phyloP scores from a whole-genome alignment of 2,797 vertebrate species.

The Bovichtus diacanthus region DNA sequence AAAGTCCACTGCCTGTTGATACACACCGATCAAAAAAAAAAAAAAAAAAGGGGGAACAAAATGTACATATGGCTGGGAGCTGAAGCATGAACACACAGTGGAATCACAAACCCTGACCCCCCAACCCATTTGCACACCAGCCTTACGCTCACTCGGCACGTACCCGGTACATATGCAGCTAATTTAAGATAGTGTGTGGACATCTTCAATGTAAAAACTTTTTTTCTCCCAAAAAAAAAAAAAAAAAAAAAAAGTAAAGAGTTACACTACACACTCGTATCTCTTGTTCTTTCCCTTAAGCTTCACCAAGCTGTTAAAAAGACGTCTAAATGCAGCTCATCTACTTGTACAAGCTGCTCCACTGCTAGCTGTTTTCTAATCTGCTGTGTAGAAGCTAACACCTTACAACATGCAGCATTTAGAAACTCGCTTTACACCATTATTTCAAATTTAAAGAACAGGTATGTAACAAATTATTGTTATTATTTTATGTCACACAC shows the following conservation, averaged over 20 bases:
- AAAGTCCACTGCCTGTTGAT: conserved; percentile 73
- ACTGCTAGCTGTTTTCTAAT: conserved; percentile 35
- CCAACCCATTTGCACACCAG: conserved; percentile 9
- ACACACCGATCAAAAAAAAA: conserved; percentile 55
- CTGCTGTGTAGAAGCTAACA: conserved; percentile 17
- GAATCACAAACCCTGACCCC: conserved; percentile 42
- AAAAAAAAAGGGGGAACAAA: no score
- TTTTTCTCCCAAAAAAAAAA: no score
- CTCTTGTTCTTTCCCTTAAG: conserved; percentile 12
- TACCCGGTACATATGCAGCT: conserved; percentile 15
- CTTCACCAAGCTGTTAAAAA: conserved; percentile 38
- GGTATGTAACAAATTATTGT: not conserved
- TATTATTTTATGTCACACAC: no score
- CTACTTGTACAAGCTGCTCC: conserved; percentile 30
- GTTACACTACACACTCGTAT: not conserved
- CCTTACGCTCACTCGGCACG: not conserved
- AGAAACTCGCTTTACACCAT: conserved; percentile 8
- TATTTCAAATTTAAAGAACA: conserved; percentile 1
- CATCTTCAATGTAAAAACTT: conserved; percentile 12
- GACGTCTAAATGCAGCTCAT: conserved; percentile 40
- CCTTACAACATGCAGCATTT: conserved; percentile 18
- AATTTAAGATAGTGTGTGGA: not conserved
- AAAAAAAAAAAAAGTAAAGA: not conserved
- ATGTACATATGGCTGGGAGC: conserved; percentile 55
- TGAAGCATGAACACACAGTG: conserved; percentile 17